phyloP scores from a whole-genome alignment of 2,797 vertebrate species.

The Lacerta bilineata region DNA sequence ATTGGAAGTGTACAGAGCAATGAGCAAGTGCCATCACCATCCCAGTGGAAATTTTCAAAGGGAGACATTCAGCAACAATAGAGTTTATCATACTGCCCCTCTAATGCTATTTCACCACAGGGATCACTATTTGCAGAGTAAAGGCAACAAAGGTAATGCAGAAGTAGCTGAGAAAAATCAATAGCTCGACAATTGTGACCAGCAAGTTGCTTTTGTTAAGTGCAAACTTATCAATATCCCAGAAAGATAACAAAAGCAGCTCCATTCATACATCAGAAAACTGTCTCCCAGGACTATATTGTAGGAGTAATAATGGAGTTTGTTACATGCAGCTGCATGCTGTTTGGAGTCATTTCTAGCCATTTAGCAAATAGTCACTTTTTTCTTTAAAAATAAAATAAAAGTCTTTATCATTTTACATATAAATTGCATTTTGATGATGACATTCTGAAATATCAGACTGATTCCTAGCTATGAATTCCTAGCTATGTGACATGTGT shows the following conservation, averaged over 20 bases:
- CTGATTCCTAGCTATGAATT: not conserved
- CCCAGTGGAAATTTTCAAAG: slow-evolving; percentile 48
- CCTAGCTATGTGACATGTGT: not conserved
- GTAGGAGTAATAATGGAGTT: slow-evolving; percentile 66
- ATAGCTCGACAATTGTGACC: slow-evolving; percentile 65
- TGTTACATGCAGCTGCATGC: slow-evolving; percentile 56
- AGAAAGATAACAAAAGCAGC: slow-evolving; percentile 65
- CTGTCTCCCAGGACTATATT: slow-evolving; percentile 57
- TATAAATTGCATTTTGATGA: slow-evolving; percentile 23
- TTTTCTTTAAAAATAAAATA: not conserved
- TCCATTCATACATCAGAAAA: slow-evolving; percentile 64
- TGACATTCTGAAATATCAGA: slow-evolving; percentile 8
- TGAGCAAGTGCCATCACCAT: slow-evolving; percentile 31
- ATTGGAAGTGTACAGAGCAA: slow-evolving; percentile 45
- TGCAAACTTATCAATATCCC: slow-evolving; percentile 62
- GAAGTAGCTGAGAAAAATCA: slow-evolving; percentile 64
- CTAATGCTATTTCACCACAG: slow-evolving; percentile 11
- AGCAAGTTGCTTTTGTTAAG: slow-evolving; percentile 67
- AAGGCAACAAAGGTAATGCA: slow-evolving; percentile 62
- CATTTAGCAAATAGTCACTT: slow-evolving; percentile 32
- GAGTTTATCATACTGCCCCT: slow-evolving; percentile 49
- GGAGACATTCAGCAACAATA: slow-evolving; percentile 34
- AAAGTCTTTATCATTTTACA: not conserved
- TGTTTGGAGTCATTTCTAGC: slow-evolving; percentile 44
- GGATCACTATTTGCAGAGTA: slow-evolving; percentile 44